Conservation (phyloP, 2,888 invertebrate genomes). For the Lasioglossum calceatum region DNA sequence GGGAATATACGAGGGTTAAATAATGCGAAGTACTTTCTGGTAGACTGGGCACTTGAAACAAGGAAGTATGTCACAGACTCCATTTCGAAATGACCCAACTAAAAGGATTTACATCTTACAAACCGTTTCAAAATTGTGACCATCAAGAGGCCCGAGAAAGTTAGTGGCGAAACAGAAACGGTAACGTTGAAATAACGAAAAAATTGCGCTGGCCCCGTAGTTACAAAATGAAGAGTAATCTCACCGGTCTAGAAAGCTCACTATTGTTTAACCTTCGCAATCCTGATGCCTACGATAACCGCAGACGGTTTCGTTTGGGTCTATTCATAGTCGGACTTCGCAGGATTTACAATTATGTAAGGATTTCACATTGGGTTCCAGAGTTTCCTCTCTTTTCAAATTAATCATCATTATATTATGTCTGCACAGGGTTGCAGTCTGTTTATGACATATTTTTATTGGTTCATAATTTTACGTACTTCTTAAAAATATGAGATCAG, state of each 20-base stretch:
- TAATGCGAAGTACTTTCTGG: neutral
- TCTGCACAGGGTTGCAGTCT: neutral
- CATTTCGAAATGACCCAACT: neutral
- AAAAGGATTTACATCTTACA: neutral
- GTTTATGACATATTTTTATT: no score
- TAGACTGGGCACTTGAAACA: neutral
- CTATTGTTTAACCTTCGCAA: slow-evolving; percentile 9
- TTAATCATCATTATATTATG: neutral
- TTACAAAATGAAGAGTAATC: slow-evolving; percentile 7
- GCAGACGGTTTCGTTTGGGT: neutral
- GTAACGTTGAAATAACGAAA: neutral
- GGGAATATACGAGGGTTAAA: neutral
- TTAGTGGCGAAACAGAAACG: neutral
- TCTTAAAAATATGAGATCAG: no score
- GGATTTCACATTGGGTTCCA: neutral
- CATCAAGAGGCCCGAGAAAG: neutral
- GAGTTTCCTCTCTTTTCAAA: neutral
- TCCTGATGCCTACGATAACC: slow-evolving; percentile 1
- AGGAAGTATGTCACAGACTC: neutral
- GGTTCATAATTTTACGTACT: no score
- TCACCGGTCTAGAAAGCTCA: neutral
- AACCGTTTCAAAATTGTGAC: neutral
- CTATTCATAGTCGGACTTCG: neutral
- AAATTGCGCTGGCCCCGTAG: neutral
- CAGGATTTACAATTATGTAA: neutral